Conservation (phyloP, 2,113 vertebrate species). For the Myotis brandtii region DNA sequence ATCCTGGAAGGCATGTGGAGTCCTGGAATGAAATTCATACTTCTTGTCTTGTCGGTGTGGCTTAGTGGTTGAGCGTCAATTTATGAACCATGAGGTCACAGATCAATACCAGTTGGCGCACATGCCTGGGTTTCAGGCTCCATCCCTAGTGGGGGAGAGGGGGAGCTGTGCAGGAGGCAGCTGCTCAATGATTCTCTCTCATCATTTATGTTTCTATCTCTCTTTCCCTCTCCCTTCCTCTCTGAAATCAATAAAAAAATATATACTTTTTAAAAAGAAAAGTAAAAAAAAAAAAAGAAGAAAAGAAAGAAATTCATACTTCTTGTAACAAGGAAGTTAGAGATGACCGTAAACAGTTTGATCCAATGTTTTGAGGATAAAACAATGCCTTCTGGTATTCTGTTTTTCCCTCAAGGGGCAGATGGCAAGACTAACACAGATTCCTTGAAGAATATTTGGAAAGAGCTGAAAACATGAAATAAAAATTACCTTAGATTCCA, state of each 20-base stretch:
- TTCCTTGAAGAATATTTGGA: slow-evolving; percentile 42
- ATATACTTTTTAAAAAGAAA: no score
- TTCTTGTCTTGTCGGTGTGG: background rate
- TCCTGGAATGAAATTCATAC: background rate
- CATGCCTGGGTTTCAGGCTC: no score
- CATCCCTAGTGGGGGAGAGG: no score
- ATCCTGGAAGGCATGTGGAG: background rate
- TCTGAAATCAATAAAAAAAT: no score
- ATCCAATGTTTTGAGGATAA: background rate
- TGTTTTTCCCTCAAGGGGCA: background rate
- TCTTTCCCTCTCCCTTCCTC: no score
- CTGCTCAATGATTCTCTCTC: no score
- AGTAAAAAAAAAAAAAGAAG: no score
- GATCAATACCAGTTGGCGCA: no score
- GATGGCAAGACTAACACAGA: background rate
- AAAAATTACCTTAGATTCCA: background rate
- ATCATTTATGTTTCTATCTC: no score
- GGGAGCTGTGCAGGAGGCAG: no score
- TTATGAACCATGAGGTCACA: no score
- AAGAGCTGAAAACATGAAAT: background rate
- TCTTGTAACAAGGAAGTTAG: background rate
- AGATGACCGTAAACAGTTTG: background rate
- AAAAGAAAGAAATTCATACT: background rate
- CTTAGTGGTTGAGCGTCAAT: no score
- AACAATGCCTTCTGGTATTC: background rate